These are phyloP conservation scores for Drosophila subquinaria DNA, from an alignment of 2,888 invertebrate species.

Conservation along the genomic window DNA sequence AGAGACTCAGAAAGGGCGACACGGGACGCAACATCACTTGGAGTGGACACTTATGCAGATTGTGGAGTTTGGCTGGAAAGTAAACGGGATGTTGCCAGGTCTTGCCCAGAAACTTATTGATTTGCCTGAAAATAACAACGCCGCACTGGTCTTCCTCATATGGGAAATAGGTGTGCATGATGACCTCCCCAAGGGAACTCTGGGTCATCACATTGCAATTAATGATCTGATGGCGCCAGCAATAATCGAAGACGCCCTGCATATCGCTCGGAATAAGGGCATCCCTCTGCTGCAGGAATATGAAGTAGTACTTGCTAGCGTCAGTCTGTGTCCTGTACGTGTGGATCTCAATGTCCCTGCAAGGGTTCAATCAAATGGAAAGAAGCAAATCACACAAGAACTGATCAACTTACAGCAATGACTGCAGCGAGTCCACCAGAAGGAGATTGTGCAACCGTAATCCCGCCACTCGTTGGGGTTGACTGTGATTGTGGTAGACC, in stretches of 20 bases:
- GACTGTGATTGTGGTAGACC: conserved; percentile 43
- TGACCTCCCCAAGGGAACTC: conserved; percentile 55
- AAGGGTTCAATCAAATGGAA: background rate
- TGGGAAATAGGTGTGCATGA: conserved; percentile 75
- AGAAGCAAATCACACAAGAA: too few relatives aligned
- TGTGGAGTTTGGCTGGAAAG: conserved; percentile 71
- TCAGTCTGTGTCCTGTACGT: conserved; percentile 56
- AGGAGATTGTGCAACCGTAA: conserved; percentile 55
- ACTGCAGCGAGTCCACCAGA: conserved; percentile 70
- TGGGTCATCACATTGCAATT: conserved; percentile 77
- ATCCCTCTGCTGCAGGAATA: conserved; percentile 69
- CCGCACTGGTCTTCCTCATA: conserved; percentile 60
- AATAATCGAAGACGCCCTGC: conserved; percentile 70
- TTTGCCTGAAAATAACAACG: conserved; percentile 35
- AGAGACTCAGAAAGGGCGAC: conserved; percentile 43
- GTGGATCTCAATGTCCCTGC: conserved; percentile 50
- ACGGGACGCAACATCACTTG: conserved; percentile 43
- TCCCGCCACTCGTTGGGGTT: conserved; percentile 39
- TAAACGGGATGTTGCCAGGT: conserved; percentile 50
- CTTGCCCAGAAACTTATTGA: conserved; percentile 64
- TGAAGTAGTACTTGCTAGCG: conserved; percentile 70
- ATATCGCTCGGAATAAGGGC: conserved; percentile 52
- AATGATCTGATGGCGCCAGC: conserved; percentile 72
- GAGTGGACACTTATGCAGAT: conserved; percentile 65
- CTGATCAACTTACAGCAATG: conserved; percentile 58